These are phyloP conservation scores for Sepioteuthis lessoniana DNA, from an alignment of 2,888 invertebrate genomes.

Conservation along the genomic window DNA sequence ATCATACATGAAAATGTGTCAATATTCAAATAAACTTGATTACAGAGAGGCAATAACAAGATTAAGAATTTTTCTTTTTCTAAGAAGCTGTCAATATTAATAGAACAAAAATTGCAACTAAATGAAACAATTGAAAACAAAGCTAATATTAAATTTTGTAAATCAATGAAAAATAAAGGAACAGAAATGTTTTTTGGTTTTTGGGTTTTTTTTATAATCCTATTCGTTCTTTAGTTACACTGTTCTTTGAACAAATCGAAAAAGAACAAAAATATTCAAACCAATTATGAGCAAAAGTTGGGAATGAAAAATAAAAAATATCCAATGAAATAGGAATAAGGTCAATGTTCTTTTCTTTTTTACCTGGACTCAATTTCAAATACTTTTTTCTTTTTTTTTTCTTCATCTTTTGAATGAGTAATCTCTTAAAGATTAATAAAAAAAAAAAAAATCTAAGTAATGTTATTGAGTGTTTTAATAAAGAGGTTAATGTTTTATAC, in stretches of 20 bases:
- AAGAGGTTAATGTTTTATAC: too few relatives aligned
- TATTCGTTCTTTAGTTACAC: too few relatives aligned
- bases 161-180: background rate
- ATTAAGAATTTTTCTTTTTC: background rate
- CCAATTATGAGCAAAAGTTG: background rate
- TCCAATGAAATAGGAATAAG: background rate
- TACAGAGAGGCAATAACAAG: background rate
- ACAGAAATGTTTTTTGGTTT: background rate
- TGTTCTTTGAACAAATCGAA: background rate
- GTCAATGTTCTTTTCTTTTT: background rate
- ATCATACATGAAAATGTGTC: background rate
- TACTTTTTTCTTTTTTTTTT: background rate
- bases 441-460: background rate
- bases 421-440: background rate
- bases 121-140: background rate
- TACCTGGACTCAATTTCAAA: background rate
- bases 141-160: background rate
- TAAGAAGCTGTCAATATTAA: conserved; percentile 6
- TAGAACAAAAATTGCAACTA: background rate
- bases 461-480: too few relatives aligned
- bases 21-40: background rate
- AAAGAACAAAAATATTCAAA: background rate
- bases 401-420: background rate
- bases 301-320: background rate
- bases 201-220: too few relatives aligned